A percentile compares a stretch with the other conserved stretches of the same genome.
These are phyloP conservation scores for Drosophila repleta DNA, from an alignment of 1,140 invertebrate species.

Conservation along the genomic window DNA sequence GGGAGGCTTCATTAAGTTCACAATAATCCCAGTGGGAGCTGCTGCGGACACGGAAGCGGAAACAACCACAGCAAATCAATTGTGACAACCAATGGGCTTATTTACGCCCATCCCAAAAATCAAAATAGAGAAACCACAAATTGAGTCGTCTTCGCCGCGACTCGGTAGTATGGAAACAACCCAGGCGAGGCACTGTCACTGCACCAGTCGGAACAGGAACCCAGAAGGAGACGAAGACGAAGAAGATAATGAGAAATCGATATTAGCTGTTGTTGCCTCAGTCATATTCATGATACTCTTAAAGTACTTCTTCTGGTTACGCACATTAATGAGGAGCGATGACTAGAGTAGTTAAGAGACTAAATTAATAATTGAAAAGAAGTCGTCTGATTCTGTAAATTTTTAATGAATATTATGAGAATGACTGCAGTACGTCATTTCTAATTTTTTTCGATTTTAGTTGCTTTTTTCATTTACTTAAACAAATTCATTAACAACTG, in stretches of 20 bases:
- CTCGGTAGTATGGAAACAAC: neutral
- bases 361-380: neutral
- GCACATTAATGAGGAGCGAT: neutral
- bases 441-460: too few species aligned
- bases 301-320: constrained; percentile 55
- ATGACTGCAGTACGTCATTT: too few species aligned
- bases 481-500: too few species aligned
- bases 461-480: too few species aligned
- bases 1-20: constrained; percentile 86
- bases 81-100: constrained; percentile 62
- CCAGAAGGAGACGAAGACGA: neutral
- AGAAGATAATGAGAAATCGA: neutral
- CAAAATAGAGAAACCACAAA: neutral
- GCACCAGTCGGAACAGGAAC: constrained; percentile 3
- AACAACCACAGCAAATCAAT: neutral
- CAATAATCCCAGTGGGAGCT: constrained; percentile 84
- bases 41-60: constrained; percentile 1
- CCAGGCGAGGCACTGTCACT: constrained; percentile 11
- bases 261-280: constrained; percentile 1
- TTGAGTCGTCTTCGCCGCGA: neutral
- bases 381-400: too few species aligned
- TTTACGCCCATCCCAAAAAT: constrained; percentile 13
- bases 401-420: too few species aligned
- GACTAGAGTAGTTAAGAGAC: neutral
- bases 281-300: constrained; percentile 37